Percentiles rank a stretch among this genome's conserved stretches.
phyloP scores from a whole-genome alignment of 35 echinoderm and acorn worm genomes.

The Ptychodera flava region DNA sequence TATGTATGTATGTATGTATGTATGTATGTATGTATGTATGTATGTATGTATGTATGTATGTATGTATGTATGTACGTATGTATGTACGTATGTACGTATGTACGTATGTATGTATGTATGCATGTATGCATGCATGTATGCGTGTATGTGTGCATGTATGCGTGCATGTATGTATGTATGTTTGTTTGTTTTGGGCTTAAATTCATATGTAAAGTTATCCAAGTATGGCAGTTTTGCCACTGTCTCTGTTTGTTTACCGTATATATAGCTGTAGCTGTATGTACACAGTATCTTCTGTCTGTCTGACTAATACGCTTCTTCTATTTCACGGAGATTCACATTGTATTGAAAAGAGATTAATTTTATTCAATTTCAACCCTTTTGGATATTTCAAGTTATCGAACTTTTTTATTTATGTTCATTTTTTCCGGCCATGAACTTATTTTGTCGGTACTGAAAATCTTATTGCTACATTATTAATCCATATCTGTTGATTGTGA shows the following conservation, averaged over 20 bases:
- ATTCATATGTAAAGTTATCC: background rate
- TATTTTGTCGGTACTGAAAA: no score
- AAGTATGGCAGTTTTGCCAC: background rate
- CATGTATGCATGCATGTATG: background rate
- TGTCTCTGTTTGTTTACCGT: background rate
- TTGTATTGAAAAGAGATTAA: no score
- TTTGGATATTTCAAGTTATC: no score
- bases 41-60: constrained; percentile 2
- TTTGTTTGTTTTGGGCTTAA: background rate
- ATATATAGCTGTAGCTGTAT: no score
- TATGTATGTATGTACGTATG: background rate
- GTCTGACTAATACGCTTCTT: no score
- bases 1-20: constrained; percentile 2
- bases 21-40: constrained; percentile 2
- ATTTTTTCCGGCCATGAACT: no score
- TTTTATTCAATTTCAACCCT: no score
- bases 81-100: background rate
- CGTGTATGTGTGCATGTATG: background rate
- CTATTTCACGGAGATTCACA: no score
- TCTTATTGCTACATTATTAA: no score
- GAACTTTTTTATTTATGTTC: no score
- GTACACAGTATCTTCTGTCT: no score
- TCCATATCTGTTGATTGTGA: no score
- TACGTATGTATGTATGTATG: background rate
- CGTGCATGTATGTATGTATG: background rate